Conservation (phyloP, 2,113 vertebrate species). For the Baryphthengus martii region DNA sequence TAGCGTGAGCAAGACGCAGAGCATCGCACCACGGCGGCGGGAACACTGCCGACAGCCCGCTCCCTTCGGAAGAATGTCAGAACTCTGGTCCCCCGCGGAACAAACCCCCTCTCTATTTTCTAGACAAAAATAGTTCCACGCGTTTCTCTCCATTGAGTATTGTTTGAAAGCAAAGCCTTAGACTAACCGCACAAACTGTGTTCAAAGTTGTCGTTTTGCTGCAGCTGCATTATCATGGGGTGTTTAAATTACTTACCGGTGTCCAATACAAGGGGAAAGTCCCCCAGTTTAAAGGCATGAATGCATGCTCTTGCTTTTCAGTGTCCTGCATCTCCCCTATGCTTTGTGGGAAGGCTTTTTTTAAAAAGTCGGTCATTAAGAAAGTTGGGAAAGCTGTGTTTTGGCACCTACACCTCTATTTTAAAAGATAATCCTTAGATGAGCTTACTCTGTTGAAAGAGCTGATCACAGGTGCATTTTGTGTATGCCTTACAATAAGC, state of each 20-base stretch:
- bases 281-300: background rate
- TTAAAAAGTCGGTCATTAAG: background rate
- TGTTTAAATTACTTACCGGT: background rate
- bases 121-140: fast-evolving
- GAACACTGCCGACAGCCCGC: too few relatives aligned
- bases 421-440: background rate
- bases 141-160: fast-evolving
- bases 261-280: background rate
- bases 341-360: background rate
- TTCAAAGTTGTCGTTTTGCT: background rate
- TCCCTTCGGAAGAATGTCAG: too few relatives aligned
- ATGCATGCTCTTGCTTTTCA: background rate
- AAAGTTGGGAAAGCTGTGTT: background rate
- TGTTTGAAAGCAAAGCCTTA: background rate
- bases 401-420: background rate
- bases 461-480: background rate
- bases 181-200: fast-evolving
- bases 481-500: too few relatives aligned
- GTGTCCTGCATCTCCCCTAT: background rate
- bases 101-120: too few relatives aligned
- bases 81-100: too few relatives aligned
- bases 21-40: too few relatives aligned
- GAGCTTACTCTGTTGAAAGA: background rate
- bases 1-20: too few relatives aligned
- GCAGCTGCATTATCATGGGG: background rate